Evolutionary conservation across 2,888 invertebrate genomes (phyloP).

Genomic region (Calameuta idolon): DNA sequence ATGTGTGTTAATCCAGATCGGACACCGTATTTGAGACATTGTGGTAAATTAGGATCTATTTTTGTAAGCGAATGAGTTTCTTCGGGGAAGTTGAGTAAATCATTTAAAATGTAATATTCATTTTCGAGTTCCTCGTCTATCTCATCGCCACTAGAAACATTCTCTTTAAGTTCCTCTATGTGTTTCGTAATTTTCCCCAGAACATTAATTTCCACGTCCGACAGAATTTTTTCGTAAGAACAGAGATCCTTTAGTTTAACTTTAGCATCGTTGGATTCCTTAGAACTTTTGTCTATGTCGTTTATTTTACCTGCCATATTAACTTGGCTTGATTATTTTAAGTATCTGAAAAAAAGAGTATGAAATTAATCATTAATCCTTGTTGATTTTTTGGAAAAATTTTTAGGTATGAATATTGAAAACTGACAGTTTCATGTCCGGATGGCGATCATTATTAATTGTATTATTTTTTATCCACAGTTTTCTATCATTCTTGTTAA

Average conservation of each 20-base stretch:
- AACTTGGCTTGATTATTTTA: not conserved
- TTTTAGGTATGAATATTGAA: not conserved
- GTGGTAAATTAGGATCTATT: constrained; percentile 49
- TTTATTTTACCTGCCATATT: constrained; percentile 13
- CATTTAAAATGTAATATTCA: constrained; percentile 49
- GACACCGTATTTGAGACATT: constrained; percentile 50
- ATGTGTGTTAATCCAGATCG: constrained; percentile 55
- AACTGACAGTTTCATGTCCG: not conserved
- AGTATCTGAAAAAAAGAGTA: not conserved
- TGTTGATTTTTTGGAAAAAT: not conserved
- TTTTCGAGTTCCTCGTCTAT: constrained; percentile 47
- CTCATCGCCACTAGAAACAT: constrained; percentile 47
- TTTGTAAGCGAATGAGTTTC: constrained; percentile 54
- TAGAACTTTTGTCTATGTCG: constrained; percentile 12
- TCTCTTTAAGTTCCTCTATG: constrained; percentile 39
- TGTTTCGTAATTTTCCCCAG: constrained; percentile 38
- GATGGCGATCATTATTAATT: not conserved
- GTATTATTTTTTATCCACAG: not conserved
- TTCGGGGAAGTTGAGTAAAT: constrained; percentile 47
- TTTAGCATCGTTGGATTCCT: not conserved
- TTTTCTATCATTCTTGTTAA: not conserved
- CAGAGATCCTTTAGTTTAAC: constrained; percentile 38
- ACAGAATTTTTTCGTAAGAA: constrained; percentile 45
- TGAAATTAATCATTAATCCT: not conserved
- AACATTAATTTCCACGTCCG: constrained; percentile 39